A percentile compares a stretch with the other conserved stretches of the same genome.
Evolutionary conservation across 2,113 vertebrate species (phyloP).

Genomic region (Natator depressus): DNA sequence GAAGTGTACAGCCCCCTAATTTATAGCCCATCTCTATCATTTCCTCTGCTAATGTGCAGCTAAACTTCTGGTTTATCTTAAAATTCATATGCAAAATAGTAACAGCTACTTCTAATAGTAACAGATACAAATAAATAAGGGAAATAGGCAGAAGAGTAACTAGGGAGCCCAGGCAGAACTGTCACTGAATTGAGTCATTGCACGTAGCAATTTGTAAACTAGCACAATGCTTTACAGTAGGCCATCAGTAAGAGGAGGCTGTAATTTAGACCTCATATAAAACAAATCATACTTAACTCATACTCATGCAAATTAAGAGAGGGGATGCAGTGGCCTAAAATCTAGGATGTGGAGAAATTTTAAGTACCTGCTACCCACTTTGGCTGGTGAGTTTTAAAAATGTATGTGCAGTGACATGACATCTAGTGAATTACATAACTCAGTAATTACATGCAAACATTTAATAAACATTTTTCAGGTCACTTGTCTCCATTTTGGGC

Average conservation of each 20-base stretch:
- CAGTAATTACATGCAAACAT: background rate
- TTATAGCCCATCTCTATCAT: slow-evolving; percentile 1
- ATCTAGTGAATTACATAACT: background rate
- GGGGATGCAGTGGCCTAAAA: background rate
- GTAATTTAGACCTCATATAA: background rate
- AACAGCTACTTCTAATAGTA: background rate
- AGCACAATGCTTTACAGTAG: background rate
- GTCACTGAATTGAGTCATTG: background rate
- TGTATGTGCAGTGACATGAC: background rate
- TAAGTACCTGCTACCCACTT: background rate
- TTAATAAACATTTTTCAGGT: background rate
- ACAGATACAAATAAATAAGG: slow-evolving; percentile 34
- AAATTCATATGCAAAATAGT: slow-evolving; percentile 25
- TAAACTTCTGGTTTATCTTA: slow-evolving; percentile 50
- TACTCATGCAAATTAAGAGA: background rate
- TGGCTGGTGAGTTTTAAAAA: slow-evolving; percentile 21
- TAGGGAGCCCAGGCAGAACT: background rate
- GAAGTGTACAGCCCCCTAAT: background rate
- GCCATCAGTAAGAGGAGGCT: background rate
- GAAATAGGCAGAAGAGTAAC: slow-evolving; percentile 6
- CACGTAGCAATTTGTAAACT: background rate
- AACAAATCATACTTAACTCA: background rate
- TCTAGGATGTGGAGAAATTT: slow-evolving; percentile 15
- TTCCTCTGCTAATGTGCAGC: background rate
- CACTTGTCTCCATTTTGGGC: background rate